Conservation (phyloP, 2,797 vertebrate species). For the Mallotus villosus region DNA sequence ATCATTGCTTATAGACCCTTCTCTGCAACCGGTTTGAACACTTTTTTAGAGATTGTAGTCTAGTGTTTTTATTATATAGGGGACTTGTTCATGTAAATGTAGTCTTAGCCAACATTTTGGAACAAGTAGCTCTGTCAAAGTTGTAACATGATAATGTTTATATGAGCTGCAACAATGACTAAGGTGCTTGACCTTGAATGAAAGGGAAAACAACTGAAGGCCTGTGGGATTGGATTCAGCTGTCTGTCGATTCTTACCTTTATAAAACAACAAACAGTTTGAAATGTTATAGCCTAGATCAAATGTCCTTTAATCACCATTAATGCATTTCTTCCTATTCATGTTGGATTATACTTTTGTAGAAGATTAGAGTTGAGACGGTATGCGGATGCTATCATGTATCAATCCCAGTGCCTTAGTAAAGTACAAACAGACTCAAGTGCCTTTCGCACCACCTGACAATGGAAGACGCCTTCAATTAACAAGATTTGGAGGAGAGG, state of each 20-base stretch:
- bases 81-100: neutral
- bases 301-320: neutral
- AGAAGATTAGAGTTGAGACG: neutral
- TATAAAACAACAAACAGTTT: neutral
- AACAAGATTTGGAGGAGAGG: too few species aligned
- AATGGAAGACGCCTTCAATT: too few species aligned
- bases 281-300: neutral
- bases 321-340: neutral
- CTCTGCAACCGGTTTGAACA: neutral
- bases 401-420: constrained; percentile 6
- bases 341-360: neutral
- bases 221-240: constrained; percentile 1
- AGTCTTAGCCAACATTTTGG: neutral
- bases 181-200: neutral
- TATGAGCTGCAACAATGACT: constrained; percentile 4
- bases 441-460: neutral
- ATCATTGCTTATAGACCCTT: neutral
- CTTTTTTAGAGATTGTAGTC: neutral
- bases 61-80: neutral
- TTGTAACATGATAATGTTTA: neutral
- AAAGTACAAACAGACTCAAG: neutral
- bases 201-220: neutral
- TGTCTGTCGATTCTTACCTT: neutral
- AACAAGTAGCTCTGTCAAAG: neutral
- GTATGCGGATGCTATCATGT: neutral